Conservation (phyloP, 2,113 vertebrate species). For the Cyanistes caeruleus region DNA sequence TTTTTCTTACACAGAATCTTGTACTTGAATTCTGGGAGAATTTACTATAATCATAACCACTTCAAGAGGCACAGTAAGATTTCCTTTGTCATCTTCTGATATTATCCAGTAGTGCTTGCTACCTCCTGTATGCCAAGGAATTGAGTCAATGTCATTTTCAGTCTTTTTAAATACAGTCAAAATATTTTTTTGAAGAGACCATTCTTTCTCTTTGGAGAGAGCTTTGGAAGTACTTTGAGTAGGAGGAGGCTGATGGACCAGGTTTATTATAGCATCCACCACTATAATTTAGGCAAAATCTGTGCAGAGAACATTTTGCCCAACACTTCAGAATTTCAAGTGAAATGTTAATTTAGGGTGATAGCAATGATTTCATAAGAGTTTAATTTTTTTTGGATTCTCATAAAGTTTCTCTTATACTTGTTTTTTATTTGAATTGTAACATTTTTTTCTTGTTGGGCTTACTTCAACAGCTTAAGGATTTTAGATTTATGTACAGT, state of each 20-base stretch:
- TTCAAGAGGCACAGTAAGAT: background rate
- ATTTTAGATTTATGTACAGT: background rate
- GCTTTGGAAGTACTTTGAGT: background rate
- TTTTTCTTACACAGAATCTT: background rate
- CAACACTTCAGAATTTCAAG: background rate
- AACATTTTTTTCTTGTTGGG: background rate
- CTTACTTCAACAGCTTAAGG: background rate
- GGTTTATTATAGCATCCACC: background rate
- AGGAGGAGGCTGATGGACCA: background rate
- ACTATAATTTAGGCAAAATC: background rate
- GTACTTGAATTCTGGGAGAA: background rate
- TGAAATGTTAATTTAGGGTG: background rate
- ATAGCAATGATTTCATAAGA: background rate
- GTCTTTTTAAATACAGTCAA: background rate
- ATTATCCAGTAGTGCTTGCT: background rate
- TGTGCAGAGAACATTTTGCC: background rate
- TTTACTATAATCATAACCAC: background rate
- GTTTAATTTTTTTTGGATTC: accelerated
- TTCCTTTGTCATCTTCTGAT: background rate
- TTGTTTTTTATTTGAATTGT: background rate
- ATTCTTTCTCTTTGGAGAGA: background rate
- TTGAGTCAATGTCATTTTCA: background rate
- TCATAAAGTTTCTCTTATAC: background rate
- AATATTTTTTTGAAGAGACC: background rate
- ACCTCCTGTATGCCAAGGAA: background rate